phyloP scores from a whole-genome alignment of 2,888 invertebrate genomes.

The Conomelus anceps region DNA sequence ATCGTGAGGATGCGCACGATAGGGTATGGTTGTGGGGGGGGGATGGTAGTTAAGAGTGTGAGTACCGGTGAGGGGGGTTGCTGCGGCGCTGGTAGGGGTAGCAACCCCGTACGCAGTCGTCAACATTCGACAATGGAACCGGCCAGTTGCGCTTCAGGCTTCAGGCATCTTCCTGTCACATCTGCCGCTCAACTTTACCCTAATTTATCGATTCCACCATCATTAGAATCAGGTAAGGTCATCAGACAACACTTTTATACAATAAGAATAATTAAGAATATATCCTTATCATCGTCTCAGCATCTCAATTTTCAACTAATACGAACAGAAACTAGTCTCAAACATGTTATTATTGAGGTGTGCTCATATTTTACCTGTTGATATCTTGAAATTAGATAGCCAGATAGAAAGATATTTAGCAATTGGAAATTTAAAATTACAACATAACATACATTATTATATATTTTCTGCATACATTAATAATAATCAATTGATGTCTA shows the following conservation, averaged over 20 bases:
- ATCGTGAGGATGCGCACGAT: not conserved
- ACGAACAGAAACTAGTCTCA: not conserved
- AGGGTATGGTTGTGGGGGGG: not conserved
- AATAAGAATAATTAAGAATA: not conserved
- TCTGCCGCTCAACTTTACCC: not conserved
- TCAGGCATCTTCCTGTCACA: not conserved
- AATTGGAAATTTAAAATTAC: too few relatives aligned
- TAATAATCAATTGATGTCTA: too few relatives aligned
- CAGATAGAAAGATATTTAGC: too few relatives aligned
- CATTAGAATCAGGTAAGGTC: not conserved
- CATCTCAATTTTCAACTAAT: not conserved
- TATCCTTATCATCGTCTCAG: too few relatives aligned
- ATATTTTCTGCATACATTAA: too few relatives aligned
- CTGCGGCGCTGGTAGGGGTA: not conserved
- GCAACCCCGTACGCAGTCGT: not conserved
- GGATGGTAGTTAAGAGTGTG: not conserved
- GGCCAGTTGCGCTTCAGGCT: not conserved
- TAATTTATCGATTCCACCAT: not conserved
- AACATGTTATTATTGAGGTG: not conserved
- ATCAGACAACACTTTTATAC: too few relatives aligned
- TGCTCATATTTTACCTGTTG: not conserved
- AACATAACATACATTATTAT: too few relatives aligned
- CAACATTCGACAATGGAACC: not conserved
- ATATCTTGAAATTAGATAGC: not conserved
- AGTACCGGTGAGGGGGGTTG: not conserved